Evolutionary conservation across 2,888 invertebrate species (phyloP).

Genomic region (Andrena praecox): DNA sequence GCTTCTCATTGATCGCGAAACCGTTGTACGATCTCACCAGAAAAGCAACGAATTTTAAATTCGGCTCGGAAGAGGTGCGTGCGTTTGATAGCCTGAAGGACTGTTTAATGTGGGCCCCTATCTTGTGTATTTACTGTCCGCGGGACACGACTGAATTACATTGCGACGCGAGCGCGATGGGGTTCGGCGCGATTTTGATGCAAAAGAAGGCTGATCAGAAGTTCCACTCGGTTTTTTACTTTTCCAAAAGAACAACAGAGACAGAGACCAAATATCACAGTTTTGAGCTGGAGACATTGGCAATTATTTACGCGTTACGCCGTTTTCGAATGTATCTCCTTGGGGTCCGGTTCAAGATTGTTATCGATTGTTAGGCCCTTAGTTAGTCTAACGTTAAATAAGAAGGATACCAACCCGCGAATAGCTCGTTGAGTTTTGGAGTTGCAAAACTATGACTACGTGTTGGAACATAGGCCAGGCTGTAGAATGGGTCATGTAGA

Average conservation of each 20-base stretch:
- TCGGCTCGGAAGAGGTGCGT: background rate
- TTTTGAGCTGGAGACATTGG: constrained; percentile 39
- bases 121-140: background rate
- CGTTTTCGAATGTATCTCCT: constrained; percentile 72
- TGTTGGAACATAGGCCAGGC: constrained; percentile 18
- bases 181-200: constrained; percentile 66
- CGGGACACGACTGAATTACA: constrained; percentile 77
- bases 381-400: constrained; percentile 8
- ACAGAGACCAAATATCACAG: background rate
- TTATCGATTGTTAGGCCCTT: constrained; percentile 23
- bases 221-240: constrained; percentile 8
- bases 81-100: no score
- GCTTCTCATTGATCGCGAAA: background rate
- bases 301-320: constrained; percentile 39
- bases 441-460: constrained; percentile 18
- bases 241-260: constrained; percentile 1
- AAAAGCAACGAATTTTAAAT: background rate
- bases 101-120: no score
- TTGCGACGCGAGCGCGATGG: constrained; percentile 75
- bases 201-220: background rate
- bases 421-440: constrained; percentile 30
- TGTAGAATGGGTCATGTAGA: constrained; percentile 23
- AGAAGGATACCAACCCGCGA: constrained; percentile 36
- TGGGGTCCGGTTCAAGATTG: constrained; percentile 25
- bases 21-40: background rate